Percentiles rank a stretch among this genome's conserved stretches.
phyloP scores from a whole-genome alignment of 2,797 vertebrate species.

The Mormyrus proboscirostris region DNA sequence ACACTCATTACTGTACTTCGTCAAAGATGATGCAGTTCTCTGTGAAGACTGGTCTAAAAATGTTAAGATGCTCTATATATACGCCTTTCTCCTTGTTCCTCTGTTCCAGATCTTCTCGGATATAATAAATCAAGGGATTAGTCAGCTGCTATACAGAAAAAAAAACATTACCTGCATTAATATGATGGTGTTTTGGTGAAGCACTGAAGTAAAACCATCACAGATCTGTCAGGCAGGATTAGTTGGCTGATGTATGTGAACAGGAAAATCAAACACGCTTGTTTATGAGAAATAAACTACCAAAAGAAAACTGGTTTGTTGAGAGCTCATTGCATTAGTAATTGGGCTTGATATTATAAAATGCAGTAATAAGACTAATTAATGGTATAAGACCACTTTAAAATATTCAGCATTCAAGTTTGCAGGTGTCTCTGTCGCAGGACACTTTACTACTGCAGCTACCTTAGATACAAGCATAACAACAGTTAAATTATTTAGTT shows the following conservation, averaged over 20 bases:
- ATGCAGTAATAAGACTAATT: not conserved
- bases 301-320: conserved; percentile 29
- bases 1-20: conserved; percentile 7
- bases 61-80: conserved; percentile 26
- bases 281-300: conserved; percentile 22
- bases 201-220: conserved; percentile 27
- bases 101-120: conserved; percentile 29
- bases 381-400: not conserved
- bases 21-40: conserved; percentile 9
- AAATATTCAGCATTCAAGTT: not conserved
- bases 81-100: conserved; percentile 27
- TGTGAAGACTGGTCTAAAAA: conserved; percentile 18
- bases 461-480: not conserved
- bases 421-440: not conserved
- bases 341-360: not conserved
- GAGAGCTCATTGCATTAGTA: not conserved
- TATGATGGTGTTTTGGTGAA: conserved; percentile 25
- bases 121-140: conserved; percentile 36
- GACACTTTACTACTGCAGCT: not conserved
- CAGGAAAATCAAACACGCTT: not conserved
- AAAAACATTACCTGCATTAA: conserved; percentile 43
- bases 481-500: not conserved
- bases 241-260: conserved; percentile 26
- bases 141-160: conserved; percentile 25
- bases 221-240: conserved; percentile 43